These are phyloP conservation scores for Melolontha melolontha DNA, from an alignment of 2,888 invertebrate species.

Conservation along the genomic window DNA sequence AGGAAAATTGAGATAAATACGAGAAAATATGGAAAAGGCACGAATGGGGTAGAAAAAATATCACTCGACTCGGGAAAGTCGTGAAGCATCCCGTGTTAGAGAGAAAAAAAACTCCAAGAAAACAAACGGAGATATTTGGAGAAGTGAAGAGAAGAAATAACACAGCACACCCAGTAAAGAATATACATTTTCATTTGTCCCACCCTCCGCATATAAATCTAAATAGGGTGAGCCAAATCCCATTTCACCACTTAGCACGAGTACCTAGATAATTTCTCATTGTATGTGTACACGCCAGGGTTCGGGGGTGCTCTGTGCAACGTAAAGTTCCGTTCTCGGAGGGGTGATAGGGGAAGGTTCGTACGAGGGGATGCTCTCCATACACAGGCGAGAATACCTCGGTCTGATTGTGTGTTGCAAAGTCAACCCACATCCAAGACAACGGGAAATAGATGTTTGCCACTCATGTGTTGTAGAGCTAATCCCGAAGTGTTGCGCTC, in stretches of 20 bases:
- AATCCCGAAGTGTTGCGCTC: slow-evolving; percentile 21
- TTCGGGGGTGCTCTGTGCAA: slow-evolving; percentile 29
- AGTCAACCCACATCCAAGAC: slow-evolving; percentile 40
- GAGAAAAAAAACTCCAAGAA: slow-evolving; percentile 9
- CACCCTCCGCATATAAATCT: slow-evolving; percentile 55
- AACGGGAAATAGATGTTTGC: slow-evolving; percentile 41
- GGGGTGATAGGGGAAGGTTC: slow-evolving; percentile 3
- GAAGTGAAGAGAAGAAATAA: not conserved
- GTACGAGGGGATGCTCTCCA: not conserved
- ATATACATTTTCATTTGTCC: slow-evolving; percentile 57
- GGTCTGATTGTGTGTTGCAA: slow-evolving; percentile 27
- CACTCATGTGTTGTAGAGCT: slow-evolving; percentile 36
- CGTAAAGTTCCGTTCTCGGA: slow-evolving; percentile 19
- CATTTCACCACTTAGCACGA: slow-evolving; percentile 58
- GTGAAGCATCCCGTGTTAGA: slow-evolving; percentile 3
- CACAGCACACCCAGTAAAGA: slow-evolving; percentile 39
- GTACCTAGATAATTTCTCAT: slow-evolving; percentile 58
- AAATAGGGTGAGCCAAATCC: slow-evolving; percentile 57
- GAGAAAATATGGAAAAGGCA: slow-evolving; percentile 24
- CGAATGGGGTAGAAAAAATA: slow-evolving; percentile 19
- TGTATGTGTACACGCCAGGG: slow-evolving; percentile 50
- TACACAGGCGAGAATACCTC: slow-evolving; percentile 22
- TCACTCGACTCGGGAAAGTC: slow-evolving; percentile 27
- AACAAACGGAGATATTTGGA: slow-evolving; percentile 27
- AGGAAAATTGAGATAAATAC: slow-evolving; percentile 38